Evolutionary conservation across 2,797 vertebrate genomes (phyloP).

Genomic region (Aldrovandia affinis): DNA sequence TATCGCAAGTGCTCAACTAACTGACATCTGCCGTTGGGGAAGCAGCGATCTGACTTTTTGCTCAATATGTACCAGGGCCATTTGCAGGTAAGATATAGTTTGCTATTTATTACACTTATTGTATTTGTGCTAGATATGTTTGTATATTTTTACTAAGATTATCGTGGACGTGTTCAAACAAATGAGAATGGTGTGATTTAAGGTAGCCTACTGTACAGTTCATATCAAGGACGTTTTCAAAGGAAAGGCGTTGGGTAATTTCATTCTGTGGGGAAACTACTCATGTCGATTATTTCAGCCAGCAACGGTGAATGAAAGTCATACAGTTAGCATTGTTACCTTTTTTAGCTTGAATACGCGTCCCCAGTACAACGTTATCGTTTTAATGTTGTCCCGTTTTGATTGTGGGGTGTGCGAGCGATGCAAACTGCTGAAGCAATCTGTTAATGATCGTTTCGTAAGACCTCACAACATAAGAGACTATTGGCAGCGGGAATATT

Average conservation of each 20-base stretch:
- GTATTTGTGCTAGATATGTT: constrained; percentile 1
- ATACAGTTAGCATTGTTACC: background rate
- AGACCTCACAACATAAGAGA: background rate
- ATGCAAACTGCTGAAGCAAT: background rate
- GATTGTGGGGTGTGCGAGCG: background rate
- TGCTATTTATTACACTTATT: constrained; percentile 6
- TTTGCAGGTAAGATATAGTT: constrained; percentile 74
- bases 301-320: constrained; percentile 10
- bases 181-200: background rate
- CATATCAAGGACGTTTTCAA: constrained; percentile 23
- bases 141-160: background rate
- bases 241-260: constrained; percentile 11
- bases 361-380: background rate
- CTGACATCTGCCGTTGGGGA: constrained; percentile 60
- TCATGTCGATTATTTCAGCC: constrained; percentile 1
- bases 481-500: background rate
- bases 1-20: constrained; percentile 60
- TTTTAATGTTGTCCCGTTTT: constrained; percentile 11
- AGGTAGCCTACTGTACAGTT: constrained; percentile 17
- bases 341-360: background rate
- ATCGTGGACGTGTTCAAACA: background rate
- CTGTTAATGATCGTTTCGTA: background rate
- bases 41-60: constrained; percentile 59
- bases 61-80: constrained; percentile 87
- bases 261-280: constrained; percentile 13